phyloP scores from a whole-genome alignment of 1,140 invertebrate genomes.

The Tachypleus tridentatus region DNA sequence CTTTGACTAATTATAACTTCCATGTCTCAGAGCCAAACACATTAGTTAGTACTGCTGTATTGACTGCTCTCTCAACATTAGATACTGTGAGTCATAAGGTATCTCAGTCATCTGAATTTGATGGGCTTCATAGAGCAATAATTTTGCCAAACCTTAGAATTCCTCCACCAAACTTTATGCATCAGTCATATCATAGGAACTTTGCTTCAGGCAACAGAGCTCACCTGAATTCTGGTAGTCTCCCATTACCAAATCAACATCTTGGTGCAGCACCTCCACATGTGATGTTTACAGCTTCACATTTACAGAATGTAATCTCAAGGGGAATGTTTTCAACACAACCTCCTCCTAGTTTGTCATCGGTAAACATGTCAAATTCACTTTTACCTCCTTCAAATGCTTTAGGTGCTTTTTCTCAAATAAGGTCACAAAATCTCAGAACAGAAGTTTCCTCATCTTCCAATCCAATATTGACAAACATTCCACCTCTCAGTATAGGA shows the following conservation, averaged over 20 bases:
- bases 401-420: constrained; percentile 9
- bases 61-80: too few relatives aligned
- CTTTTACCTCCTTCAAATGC: constrained; percentile 9
- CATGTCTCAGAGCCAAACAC: too few relatives aligned
- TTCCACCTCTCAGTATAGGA: constrained; percentile 5
- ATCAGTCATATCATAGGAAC: background rate
- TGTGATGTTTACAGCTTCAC: too few relatives aligned
- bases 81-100: too few relatives aligned
- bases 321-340: too few relatives aligned
- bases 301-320: too few relatives aligned
- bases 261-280: too few relatives aligned
- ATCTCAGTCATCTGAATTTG: background rate
- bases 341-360: background rate
- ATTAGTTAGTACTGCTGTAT: too few relatives aligned
- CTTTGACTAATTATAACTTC: too few relatives aligned
- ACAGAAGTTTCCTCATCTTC: constrained; percentile 7
- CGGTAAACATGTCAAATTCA: constrained; percentile 4
- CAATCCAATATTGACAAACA: constrained; percentile 10
- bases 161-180: constrained; percentile 16
- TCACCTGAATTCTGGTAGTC: too few relatives aligned
- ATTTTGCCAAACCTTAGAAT: constrained; percentile 10
- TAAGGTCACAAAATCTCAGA: constrained; percentile 9
- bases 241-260: too few relatives aligned
- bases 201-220: too few relatives aligned
- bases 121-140: background rate